Evolutionary conservation across 2,113 vertebrate genomes (phyloP), one percentile per base, ranked within the genome.

Genomic region (Chelonoidis abingdonii): DNA sequence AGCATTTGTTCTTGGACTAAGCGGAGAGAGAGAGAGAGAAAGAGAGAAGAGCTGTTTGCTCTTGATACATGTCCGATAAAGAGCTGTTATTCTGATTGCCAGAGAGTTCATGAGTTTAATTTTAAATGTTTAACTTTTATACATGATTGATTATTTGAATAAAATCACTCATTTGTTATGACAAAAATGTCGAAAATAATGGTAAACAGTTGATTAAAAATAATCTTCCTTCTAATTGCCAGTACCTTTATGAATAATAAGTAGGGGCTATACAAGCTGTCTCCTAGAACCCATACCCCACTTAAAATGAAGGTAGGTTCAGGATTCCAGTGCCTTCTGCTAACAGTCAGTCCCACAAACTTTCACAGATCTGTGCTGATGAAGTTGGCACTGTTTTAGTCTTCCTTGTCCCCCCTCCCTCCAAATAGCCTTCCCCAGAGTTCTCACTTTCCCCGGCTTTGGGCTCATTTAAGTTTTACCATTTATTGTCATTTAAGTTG

Each of bases 1-100:
- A 88, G 25, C 93, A 94, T 95, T 92, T 95, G 56, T 82, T 90
- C 91, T 96, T 96, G 96, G 94, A 96, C 90, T 94, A 86, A 89
- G 72, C 95, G 94, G 94, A 97, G 93, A 96, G 54, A 89, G 76
- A 96, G 87, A 88, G 90, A 88, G 57, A 65, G 13, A 65, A 10
- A 49, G 62, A 69, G 62, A 69, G 62, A n/a, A 44, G 52, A 94
- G 50, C 62, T 91, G 88, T 96, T 97, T 94, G 80, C 65, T 95
- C 95, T 81, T 96, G 93, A 93, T 75, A 29, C 44, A 84, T 38
- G 95, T 97, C 96, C 94, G 90, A 86, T 94, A 91, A 92, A 94
- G 88, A 86, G 56, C 92, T 91, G 89, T 96, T 97, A 95, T 53
- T 38, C 21, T 95, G 90, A 95, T 93, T 97, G 87, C 53, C 44